A percentile compares a stretch with the other conserved stretches of the same genome.
phyloP scores from a whole-genome alignment of 2,113 vertebrate species.

The Prinia subflava region DNA sequence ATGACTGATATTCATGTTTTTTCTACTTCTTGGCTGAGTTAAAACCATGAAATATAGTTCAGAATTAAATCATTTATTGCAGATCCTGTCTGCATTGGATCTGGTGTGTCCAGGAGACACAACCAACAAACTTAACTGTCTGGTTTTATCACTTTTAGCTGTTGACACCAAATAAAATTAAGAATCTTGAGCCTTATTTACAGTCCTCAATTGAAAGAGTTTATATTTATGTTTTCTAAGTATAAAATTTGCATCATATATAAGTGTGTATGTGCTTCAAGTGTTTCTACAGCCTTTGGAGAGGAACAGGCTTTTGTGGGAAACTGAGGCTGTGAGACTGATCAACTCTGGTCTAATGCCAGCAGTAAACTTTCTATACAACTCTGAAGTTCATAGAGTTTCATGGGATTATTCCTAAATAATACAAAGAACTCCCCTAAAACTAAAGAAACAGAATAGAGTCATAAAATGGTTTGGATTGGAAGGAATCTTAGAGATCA shows the following conservation, averaged over 20 bases:
- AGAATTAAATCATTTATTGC: neutral
- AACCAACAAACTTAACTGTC: neutral
- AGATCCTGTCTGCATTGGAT: neutral
- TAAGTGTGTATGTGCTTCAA: neutral
- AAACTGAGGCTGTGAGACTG: neutral
- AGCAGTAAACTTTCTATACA: neutral
- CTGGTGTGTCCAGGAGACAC: neutral
- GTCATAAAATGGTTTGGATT: neutral
- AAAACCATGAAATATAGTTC: neutral
- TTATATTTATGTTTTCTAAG: neutral
- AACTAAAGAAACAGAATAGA: neutral
- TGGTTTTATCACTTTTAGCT: neutral
- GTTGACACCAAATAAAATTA: neutral
- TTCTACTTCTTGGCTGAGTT: neutral
- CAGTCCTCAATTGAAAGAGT: neutral
- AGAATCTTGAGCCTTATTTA: neutral
- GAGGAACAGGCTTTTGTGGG: neutral
- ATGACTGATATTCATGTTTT: neutral
- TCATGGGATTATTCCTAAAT: neutral
- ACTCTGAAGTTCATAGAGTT: neutral
- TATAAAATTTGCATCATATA: neutral
- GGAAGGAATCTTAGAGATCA: neutral
- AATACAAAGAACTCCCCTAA: neutral
- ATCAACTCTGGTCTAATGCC: neutral
- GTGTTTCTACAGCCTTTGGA: neutral